Evolutionary conservation across 2,113 vertebrate species (phyloP).

Genomic region (Oceanodroma tethys): DNA sequence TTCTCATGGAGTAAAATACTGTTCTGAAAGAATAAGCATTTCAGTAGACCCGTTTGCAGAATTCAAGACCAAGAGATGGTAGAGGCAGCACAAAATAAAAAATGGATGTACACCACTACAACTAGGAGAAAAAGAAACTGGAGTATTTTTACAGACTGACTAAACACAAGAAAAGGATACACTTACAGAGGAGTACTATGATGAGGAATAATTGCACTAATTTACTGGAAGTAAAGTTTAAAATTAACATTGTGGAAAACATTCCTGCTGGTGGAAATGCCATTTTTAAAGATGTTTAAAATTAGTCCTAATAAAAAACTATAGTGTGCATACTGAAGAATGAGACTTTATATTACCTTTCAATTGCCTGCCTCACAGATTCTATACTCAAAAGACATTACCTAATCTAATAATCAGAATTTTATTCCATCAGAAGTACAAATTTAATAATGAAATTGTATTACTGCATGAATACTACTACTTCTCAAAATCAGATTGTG

Average conservation of each 20-base stretch:
- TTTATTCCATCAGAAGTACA: neutral
- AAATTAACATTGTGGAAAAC: neutral
- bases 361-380: neutral
- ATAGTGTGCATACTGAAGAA: neutral
- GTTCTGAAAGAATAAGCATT: neutral
- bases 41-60: neutral
- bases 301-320: neutral
- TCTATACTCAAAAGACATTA: neutral
- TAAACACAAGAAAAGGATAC: neutral
- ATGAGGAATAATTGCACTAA: neutral
- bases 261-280: neutral
- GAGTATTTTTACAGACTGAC: neutral
- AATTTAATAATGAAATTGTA: neutral
- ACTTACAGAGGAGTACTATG: neutral
- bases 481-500: neutral
- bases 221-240: neutral
- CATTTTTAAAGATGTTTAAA: neutral
- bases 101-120: neutral
- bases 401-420: neutral
- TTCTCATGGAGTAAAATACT: neutral
- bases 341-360: neutral
- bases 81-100: neutral
- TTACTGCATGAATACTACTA: neutral
- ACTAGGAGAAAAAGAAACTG: neutral
- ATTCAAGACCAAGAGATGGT: neutral